These are phyloP conservation scores for Haliclona indistincta DNA, from an alignment of 37 sponge, comb jelly and placozoan species.

Conservation along the genomic window DNA sequence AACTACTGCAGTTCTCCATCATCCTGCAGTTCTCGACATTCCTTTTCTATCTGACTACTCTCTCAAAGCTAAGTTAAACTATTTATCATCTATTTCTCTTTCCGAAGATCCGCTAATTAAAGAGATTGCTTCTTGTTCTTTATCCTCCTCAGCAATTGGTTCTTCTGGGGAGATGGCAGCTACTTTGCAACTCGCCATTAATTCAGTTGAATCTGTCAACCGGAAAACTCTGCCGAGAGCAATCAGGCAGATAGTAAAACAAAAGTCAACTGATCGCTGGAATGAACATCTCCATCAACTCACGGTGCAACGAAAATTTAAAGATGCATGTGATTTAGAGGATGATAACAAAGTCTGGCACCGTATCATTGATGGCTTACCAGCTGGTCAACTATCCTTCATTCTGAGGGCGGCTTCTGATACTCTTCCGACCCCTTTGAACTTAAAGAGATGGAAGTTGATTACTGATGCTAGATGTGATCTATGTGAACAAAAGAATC, in stretches of 20 bases:
- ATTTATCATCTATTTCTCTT: background rate
- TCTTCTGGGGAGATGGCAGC: background rate
- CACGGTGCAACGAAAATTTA: too few species aligned
- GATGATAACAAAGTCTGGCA: too few species aligned
- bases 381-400: constrained; percentile 14
- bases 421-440: constrained; percentile 28
- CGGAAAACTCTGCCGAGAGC: constrained; percentile 9
- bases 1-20: constrained; percentile 9
- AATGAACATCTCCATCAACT: too few species aligned
- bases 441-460: constrained; percentile 20
- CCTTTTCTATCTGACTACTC: background rate
- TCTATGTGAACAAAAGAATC: background rate
- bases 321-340: too few species aligned
- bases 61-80: constrained; percentile 12
- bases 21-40: constrained; percentile 10
- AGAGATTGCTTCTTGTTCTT: background rate
- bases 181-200: too few species aligned
- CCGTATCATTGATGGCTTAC: background rate
- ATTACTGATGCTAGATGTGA: background rate
- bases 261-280: too few species aligned
- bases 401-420: constrained; percentile 15
- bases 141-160: background rate
- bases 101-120: background rate
- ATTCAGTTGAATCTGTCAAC: background rate
- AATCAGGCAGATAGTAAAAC: too few species aligned